Evolutionary conservation across 2,888 invertebrate genomes (phyloP).

Genomic region (Drosophila mercatorum): DNA sequence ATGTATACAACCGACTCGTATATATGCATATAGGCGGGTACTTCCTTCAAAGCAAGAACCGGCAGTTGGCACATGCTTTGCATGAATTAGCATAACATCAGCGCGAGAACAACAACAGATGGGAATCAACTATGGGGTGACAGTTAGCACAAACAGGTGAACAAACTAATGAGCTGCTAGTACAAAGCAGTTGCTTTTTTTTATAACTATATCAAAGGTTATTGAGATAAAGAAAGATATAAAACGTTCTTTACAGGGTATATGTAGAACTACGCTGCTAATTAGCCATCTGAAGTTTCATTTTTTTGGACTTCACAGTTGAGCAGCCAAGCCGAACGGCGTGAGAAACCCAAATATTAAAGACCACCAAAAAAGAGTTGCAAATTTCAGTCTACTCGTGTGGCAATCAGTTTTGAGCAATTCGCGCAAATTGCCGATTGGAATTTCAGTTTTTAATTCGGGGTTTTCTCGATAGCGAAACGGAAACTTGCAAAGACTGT

Average conservation of each 20-base stretch:
- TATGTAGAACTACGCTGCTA: constrained; percentile 18
- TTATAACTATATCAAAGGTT: constrained; percentile 14
- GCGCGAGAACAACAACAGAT: constrained; percentile 56
- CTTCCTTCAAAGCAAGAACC: constrained; percentile 61
- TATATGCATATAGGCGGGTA: constrained; percentile 15
- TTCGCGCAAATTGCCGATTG: constrained; percentile 22
- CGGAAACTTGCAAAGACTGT: constrained; percentile 42
- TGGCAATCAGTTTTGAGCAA: constrained; percentile 31
- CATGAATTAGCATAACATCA: constrained; percentile 71
- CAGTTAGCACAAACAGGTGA: constrained; percentile 61
- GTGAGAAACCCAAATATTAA: constrained; percentile 16
- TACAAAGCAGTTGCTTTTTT: constrained; percentile 11
- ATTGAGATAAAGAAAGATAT: neutral
- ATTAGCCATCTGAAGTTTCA: constrained; percentile 44
- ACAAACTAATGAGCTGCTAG: constrained; percentile 64
- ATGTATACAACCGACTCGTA: too few relatives aligned
- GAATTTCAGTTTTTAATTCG: constrained; percentile 29
- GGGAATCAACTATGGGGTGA: constrained; percentile 46
- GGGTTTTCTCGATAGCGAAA: constrained; percentile 27
- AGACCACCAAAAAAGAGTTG: constrained; percentile 13
- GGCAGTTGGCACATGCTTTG: constrained; percentile 68
- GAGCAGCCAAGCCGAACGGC: constrained; percentile 59
- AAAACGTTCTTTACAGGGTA: constrained; percentile 10
- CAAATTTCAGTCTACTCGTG: constrained; percentile 19
- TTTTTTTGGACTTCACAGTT: constrained; percentile 41